A percentile compares a stretch with the other conserved stretches of the same genome.
These are phyloP conservation scores for Diachasma alloeum DNA, from an alignment of 1,140 invertebrate genomes.

Conservation along the genomic window DNA sequence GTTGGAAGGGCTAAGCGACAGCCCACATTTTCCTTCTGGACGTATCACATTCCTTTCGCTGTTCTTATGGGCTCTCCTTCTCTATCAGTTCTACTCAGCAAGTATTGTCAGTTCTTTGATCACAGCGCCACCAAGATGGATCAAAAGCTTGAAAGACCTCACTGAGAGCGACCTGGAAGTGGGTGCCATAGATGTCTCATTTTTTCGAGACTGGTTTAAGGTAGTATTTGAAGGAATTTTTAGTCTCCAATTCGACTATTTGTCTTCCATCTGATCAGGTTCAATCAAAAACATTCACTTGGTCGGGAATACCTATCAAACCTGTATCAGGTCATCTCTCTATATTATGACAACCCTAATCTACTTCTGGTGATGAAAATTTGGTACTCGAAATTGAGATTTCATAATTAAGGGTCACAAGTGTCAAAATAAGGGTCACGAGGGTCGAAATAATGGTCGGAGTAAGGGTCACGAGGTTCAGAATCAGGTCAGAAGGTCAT, in stretches of 20 bases:
- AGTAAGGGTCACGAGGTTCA: too few species aligned
- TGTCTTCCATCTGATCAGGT: not conserved
- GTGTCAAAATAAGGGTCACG: too few species aligned
- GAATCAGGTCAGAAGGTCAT: too few species aligned
- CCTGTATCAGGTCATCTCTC: too few species aligned
- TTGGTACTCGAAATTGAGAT: too few species aligned
- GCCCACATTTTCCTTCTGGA: constrained; percentile 64
- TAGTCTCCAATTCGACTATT: not conserved
- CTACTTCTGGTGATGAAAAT: too few species aligned
- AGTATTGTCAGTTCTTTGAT: constrained; percentile 77
- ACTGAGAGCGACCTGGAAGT: constrained; percentile 69
- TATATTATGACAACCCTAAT: too few species aligned
- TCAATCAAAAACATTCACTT: not conserved
- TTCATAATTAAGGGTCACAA: too few species aligned
- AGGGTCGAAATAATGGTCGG: too few species aligned
- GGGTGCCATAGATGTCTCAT: constrained; percentile 71
- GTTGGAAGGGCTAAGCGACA: constrained; percentile 60
- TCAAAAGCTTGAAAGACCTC: constrained; percentile 70
- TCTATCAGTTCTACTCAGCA: constrained; percentile 79
- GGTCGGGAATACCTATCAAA: not conserved
- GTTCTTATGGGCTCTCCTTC: constrained; percentile 70
- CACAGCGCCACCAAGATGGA: constrained; percentile 70
- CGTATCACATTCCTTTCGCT: constrained; percentile 70
- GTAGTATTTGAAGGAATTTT: constrained; percentile 51
- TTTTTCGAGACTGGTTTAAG: constrained; percentile 70